Percentiles rank a stretch among this genome's conserved stretches.
Evolutionary conservation across 2,113 vertebrate genomes (phyloP).

Genomic region (Tachycineta bicolor): DNA sequence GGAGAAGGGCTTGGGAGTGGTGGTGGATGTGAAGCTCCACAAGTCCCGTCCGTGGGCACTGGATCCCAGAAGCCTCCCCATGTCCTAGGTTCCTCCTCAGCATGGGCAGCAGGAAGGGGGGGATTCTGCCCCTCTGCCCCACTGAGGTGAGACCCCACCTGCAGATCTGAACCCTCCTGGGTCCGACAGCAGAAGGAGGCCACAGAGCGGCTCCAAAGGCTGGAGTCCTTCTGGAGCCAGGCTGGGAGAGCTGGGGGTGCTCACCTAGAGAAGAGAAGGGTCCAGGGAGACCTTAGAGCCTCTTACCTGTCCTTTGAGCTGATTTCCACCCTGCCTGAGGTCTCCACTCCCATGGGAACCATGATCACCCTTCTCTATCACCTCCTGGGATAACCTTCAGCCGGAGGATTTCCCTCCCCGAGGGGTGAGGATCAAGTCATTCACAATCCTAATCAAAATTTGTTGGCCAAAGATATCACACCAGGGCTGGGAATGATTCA

Average conservation of each 20-base stretch:
- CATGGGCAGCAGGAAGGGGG: not conserved
- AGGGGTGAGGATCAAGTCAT: accelerated
- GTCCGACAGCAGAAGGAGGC: not conserved
- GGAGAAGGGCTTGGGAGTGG: not conserved
- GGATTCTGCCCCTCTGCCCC: not conserved
- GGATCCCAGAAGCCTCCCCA: too few species aligned
- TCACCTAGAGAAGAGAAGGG: not conserved
- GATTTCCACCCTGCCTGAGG: accelerated
- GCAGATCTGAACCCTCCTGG: not conserved
- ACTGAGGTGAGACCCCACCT: not conserved
- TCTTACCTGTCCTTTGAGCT: not conserved
- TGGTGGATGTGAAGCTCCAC: not conserved
- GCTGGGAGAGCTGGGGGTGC: not conserved
- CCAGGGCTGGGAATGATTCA: not conserved
- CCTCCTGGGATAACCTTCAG: not conserved
- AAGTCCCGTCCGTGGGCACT: too few species aligned
- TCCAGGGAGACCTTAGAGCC: not conserved
- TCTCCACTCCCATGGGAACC: accelerated
- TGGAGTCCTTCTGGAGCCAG: not conserved
- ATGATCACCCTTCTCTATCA: not conserved
- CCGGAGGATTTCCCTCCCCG: not conserved
- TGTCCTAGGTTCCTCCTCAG: not conserved
- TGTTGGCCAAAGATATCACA: not conserved
- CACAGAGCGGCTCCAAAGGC: not conserved
- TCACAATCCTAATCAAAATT: not conserved